Percentiles rank a stretch among this genome's conserved stretches.
These are phyloP conservation scores for Cheilosia grossa DNA, from an alignment of 2,888 invertebrate genomes.

Conservation along the genomic window DNA sequence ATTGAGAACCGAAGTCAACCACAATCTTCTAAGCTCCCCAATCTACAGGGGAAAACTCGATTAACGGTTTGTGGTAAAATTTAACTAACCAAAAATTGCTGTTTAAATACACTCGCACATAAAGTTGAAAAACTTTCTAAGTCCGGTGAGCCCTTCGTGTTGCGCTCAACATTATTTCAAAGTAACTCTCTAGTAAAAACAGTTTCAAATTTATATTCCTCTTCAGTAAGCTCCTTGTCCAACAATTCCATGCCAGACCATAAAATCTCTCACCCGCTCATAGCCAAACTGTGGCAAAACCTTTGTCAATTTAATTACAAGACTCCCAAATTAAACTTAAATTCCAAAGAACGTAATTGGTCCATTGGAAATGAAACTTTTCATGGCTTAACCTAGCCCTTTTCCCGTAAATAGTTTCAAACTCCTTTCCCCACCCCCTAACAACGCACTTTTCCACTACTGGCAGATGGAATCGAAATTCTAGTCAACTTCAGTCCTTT, in stretches of 20 bases:
- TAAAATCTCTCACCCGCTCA: background rate
- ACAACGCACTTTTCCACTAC: no score
- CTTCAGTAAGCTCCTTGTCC: background rate
- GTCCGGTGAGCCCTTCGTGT: no score
- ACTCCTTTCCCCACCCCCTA: background rate
- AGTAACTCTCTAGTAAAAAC: no score
- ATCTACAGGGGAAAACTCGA: no score
- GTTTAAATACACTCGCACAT: no score
- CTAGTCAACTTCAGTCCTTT: background rate
- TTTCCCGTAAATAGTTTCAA: slow-evolving; percentile 43
- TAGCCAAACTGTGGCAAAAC: slow-evolving; percentile 10
- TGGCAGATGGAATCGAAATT: background rate
- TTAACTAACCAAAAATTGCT: no score
- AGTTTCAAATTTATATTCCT: no score
- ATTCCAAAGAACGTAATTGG: slow-evolving; percentile 55
- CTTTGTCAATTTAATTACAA: slow-evolving; percentile 47
- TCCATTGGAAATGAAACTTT: slow-evolving; percentile 54
- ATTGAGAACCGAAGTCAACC: no score
- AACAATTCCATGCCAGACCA: background rate
- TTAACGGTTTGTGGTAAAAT: no score
- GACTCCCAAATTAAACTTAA: slow-evolving; percentile 47
- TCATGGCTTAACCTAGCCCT: slow-evolving; percentile 27
- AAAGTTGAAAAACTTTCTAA: no score
- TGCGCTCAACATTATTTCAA: no score
- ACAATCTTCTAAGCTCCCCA: no score